Conservation (phyloP, 2,797 vertebrate species). For the Carapus acus region DNA sequence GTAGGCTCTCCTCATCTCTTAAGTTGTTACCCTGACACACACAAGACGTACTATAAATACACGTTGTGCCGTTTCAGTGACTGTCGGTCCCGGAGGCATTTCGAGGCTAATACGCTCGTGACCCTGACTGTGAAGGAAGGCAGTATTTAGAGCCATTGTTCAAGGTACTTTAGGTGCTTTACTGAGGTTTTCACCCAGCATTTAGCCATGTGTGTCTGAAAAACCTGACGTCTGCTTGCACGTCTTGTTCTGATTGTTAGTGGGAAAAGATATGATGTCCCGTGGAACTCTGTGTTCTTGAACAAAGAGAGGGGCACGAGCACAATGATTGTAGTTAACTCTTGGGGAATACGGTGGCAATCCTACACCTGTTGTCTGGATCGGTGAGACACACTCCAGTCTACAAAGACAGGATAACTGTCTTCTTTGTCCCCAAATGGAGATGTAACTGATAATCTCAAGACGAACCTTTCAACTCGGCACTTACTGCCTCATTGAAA, state of each 20-base stretch:
- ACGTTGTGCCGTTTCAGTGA: too few species aligned
- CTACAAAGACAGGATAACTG: slow-evolving; percentile 37
- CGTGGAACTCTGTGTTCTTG: too few species aligned
- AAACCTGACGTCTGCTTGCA: slow-evolving; percentile 3
- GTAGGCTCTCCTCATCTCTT: too few species aligned
- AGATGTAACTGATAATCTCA: slow-evolving; percentile 16
- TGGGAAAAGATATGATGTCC: slow-evolving; percentile 1
- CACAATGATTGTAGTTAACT: slow-evolving; percentile 35
- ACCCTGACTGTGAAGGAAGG: slow-evolving; percentile 28
- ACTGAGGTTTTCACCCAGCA: too few species aligned
- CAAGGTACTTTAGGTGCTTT: slow-evolving; percentile 12
- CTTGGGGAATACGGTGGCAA: slow-evolving; percentile 51
- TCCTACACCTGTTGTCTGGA: slow-evolving; percentile 42
- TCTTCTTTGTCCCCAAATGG: slow-evolving; percentile 32
- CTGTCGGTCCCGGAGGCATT: too few species aligned
- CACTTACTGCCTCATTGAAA: slow-evolving; percentile 28
- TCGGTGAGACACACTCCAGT: too few species aligned
- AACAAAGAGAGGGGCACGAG: too few species aligned
- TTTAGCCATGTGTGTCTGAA: too few species aligned
- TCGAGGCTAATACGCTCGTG: too few species aligned
- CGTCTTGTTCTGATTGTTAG: slow-evolving; percentile 12
- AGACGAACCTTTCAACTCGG: slow-evolving; percentile 24
- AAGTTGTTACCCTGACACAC: too few species aligned
- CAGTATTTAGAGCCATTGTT: slow-evolving; percentile 46
- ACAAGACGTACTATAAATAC: too few species aligned